Percentiles rank a stretch among this genome's conserved stretches.
phyloP scores from a whole-genome alignment of 2,113 vertebrate species.

The Ictalurus punctatus region DNA sequence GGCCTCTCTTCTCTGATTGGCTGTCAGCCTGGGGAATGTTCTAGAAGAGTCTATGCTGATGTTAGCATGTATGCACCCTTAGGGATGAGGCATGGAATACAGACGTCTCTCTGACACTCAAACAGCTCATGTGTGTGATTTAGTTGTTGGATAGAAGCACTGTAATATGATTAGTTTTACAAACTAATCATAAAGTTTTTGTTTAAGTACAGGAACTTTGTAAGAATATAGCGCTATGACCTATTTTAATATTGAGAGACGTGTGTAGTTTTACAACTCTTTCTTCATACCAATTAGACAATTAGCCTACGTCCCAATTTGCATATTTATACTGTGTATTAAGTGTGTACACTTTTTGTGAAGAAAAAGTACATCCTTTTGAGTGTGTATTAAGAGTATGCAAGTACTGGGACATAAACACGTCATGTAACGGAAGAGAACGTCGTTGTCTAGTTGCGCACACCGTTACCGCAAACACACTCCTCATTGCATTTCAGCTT shows the following conservation, averaged over 20 bases:
- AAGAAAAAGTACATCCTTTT: too few species aligned
- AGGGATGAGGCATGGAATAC: neutral
- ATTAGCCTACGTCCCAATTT: neutral
- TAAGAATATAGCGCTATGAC: neutral
- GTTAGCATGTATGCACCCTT: neutral
- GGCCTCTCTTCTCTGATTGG: conserved; percentile 26
- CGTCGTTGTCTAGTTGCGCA: too few species aligned
- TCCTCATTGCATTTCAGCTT: too few species aligned
- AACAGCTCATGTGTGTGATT: neutral
- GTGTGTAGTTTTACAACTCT: neutral
- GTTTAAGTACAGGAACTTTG: neutral
- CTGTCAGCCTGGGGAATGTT: neutral
- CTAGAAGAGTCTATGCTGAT: conserved; percentile 9
- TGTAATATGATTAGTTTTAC: neutral
- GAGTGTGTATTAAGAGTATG: too few species aligned
- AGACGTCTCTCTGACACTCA: neutral
- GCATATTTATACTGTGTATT: too few species aligned
- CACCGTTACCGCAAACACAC: too few species aligned
- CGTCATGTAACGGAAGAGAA: too few species aligned
- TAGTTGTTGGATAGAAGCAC: neutral
- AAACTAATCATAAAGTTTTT: neutral
- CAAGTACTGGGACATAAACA: too few species aligned
- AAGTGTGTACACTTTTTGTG: too few species aligned
- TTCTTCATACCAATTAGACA: neutral
- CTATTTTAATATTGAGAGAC: neutral